Conservation (phyloP, 92 coral and sea anemone genomes). For the Parazoanthus atlanticus region DNA sequence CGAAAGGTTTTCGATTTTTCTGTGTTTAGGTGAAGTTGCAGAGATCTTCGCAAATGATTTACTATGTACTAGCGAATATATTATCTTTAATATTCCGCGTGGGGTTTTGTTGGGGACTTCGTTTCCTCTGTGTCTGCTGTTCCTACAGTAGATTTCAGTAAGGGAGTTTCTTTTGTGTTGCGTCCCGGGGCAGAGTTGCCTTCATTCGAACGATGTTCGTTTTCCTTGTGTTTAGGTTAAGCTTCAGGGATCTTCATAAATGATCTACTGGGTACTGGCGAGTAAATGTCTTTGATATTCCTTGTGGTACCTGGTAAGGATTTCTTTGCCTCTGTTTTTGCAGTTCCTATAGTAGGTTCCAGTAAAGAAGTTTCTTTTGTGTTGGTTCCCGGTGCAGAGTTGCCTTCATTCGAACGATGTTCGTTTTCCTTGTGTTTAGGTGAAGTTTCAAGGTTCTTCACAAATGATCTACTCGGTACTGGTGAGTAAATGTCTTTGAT, state of each 20-base stretch:
- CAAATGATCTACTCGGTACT: not conserved
- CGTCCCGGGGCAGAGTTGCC: not conserved
- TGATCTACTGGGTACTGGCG: not conserved
- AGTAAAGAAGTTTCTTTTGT: not conserved
- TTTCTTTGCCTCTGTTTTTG: not conserved
- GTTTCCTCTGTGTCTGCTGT: not conserved
- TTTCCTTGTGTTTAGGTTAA: not conserved
- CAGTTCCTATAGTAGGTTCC: not conserved
- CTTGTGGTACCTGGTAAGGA: not conserved
- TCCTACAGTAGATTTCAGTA: not conserved
- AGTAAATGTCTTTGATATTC: conserved; percentile 7
- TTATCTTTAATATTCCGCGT: not conserved
- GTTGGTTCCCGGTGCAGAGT: not conserved
- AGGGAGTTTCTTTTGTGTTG: not conserved
- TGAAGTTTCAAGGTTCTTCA: not conserved
- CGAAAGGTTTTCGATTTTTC: too few species aligned
- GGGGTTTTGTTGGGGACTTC: not conserved
- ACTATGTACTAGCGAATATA: not conserved
- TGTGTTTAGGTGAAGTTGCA: not conserved
- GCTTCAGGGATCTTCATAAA: not conserved
- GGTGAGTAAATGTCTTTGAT: conserved; percentile 7
- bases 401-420: not conserved
- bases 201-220: not conserved
- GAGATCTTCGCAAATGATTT: not conserved
- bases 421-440: not conserved